A percentile compares a stretch with the other conserved stretches of the same genome.
Conservation (phyloP, 2,113 vertebrate species). For the Alethe castanea region DNA sequence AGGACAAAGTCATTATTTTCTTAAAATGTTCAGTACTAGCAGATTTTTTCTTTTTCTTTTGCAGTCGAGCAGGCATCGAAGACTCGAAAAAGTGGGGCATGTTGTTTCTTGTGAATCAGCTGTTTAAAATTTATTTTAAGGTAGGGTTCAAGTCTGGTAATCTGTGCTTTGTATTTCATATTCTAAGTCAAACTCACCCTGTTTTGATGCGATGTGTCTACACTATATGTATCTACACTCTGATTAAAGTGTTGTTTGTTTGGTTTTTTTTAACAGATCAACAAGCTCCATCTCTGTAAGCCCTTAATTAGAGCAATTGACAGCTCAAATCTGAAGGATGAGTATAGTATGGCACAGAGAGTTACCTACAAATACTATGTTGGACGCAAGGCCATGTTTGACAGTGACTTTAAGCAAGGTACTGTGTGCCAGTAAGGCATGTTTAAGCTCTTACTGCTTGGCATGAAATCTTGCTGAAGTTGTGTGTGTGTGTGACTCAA, state of each 20-base stretch:
- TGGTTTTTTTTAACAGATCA: slow-evolving; percentile 79
- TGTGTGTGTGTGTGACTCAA: neutral
- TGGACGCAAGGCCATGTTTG: slow-evolving; percentile 97
- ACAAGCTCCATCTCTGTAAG: slow-evolving; percentile 96
- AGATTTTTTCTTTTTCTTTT: neutral
- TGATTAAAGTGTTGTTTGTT: neutral
- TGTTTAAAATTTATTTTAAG: slow-evolving; percentile 99
- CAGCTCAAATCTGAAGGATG: slow-evolving; percentile 94
- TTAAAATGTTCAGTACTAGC: neutral
- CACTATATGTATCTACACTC: neutral
- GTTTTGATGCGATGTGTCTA: neutral
- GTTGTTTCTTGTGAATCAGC: slow-evolving; percentile 96
- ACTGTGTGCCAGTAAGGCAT: neutral
- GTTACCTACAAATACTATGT: slow-evolving; percentile 96
- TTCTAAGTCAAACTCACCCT: neutral
- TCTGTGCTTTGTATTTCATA: neutral
- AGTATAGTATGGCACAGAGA: slow-evolving; percentile 90
- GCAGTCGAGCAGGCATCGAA: slow-evolving; percentile 92
- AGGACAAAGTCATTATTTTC: neutral
- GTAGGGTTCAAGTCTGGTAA: slow-evolving; percentile 63
- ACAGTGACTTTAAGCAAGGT: slow-evolving; percentile 97
- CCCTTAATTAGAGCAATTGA: slow-evolving; percentile 96
- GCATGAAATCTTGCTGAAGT: neutral
- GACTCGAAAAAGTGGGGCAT: slow-evolving; percentile 99
- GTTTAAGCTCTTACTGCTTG: neutral